Conservation (phyloP, 2,797 vertebrate species). For the Pelobates cultripes region DNA sequence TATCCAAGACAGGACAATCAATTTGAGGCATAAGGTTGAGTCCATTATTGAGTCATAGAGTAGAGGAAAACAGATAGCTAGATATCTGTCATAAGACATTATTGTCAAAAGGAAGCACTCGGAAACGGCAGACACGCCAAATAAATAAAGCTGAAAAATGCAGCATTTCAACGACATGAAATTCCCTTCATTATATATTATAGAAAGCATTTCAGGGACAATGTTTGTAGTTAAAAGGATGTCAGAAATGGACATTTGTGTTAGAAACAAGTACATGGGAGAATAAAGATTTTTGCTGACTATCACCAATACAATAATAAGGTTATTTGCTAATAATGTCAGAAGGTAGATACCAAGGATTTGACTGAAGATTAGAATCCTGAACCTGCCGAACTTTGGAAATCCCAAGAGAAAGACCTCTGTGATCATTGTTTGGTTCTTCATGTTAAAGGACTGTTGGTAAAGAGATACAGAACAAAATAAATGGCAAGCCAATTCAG, state of each 20-base stretch:
- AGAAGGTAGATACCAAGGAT: background rate
- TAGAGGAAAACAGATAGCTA: conserved; percentile 27
- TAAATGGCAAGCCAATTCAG: too few relatives aligned
- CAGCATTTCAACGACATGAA: background rate
- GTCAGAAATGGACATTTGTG: background rate
- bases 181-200: background rate
- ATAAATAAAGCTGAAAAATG: background rate
- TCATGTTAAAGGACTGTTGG: too few relatives aligned
- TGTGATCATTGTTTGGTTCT: background rate
- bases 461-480: too few relatives aligned
- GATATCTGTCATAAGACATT: conserved; percentile 20
- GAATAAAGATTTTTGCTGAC: background rate
- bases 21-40: conserved; percentile 39
- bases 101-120: conserved; percentile 22
- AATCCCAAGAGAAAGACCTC: background rate
- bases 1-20: conserved; percentile 46
- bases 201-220: background rate
- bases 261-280: conserved; percentile 23
- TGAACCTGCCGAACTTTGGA: background rate
- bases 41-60: background rate
- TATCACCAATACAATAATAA: conserved; percentile 17
- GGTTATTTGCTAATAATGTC: conserved; percentile 6
- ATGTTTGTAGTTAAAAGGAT: background rate
- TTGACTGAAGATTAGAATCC: background rate
- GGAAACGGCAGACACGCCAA: background rate